Evolutionary conservation across 2,113 vertebrate genomes (phyloP).

Genomic region (Saccopteryx leptura): DNA sequence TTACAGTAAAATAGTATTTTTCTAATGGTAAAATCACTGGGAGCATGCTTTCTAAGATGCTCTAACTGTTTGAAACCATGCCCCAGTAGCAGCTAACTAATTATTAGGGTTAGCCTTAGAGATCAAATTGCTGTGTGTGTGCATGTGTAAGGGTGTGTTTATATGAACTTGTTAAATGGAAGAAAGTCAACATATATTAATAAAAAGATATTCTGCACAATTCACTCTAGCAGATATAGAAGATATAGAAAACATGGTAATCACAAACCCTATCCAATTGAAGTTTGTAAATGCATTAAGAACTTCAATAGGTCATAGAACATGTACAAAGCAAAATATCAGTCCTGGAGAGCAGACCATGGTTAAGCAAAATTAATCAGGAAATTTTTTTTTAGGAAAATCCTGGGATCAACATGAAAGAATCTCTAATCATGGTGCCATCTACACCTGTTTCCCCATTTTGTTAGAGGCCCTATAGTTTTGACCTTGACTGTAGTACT

Average conservation of each 20-base stretch:
- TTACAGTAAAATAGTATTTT: conserved; percentile 25
- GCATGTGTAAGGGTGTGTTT: not conserved
- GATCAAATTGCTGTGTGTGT: not conserved
- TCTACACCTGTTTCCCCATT: not conserved
- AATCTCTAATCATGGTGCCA: not conserved
- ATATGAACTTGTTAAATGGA: not conserved
- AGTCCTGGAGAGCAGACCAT: not conserved
- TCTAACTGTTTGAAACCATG: not conserved
- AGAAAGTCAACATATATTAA: not conserved
- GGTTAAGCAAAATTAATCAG: not conserved
- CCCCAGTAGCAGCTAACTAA: not conserved
- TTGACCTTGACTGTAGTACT: not conserved
- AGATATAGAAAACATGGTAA: not conserved
- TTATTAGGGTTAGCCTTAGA: not conserved
- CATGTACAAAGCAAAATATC: not conserved
- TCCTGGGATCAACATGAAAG: not conserved
- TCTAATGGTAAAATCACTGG: not conserved
- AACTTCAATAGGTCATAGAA: not conserved
- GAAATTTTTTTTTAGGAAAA: conserved; percentile 16
- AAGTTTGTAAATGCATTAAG: not conserved
- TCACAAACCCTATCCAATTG: not conserved
- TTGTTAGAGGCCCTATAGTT: not conserved
- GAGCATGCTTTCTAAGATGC: not conserved
- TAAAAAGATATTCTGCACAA: not conserved
- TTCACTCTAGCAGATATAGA: not conserved